These are phyloP conservation scores for Drosophila peninsularis DNA, from an alignment of 2,888 invertebrate species.

Conservation along the genomic window DNA sequence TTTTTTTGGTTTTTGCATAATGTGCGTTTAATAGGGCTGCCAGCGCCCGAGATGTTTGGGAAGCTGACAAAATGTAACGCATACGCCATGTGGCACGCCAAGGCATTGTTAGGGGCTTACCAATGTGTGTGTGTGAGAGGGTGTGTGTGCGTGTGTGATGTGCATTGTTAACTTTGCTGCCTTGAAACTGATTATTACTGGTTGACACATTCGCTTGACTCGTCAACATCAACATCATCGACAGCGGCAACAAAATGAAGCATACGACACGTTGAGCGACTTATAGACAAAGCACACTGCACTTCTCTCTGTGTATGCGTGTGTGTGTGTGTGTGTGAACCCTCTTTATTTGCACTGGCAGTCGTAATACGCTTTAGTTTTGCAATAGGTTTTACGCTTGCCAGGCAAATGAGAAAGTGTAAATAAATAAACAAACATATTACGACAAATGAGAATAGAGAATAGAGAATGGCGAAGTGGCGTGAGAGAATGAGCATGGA, in stretches of 20 bases:
- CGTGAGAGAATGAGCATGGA: conserved; percentile 7
- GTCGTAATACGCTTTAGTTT: conserved; percentile 63
- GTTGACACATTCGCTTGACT: conserved; percentile 69
- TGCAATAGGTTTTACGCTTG: conserved; percentile 40
- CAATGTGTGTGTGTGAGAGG: conserved; percentile 5
- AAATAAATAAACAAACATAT: conserved; percentile 66
- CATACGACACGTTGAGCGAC: conserved; percentile 66
- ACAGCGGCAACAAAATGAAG: conserved; percentile 58
- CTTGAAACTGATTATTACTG: conserved; percentile 76
- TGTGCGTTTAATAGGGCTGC: conserved; percentile 65
- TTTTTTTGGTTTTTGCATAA: conserved; percentile 51
- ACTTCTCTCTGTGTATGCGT: conserved; percentile 12
- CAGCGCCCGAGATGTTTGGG: conserved; percentile 37
- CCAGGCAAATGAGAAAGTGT: conserved; percentile 56
- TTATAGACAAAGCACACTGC: conserved; percentile 37
- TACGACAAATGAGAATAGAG: conserved; percentile 30
- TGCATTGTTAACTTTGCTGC: conserved; percentile 63
- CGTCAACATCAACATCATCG: conserved; percentile 35
- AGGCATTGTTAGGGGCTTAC: conserved; percentile 46
- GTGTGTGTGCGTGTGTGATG: conserved; percentile 18
- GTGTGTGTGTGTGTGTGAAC: conserved; percentile 17
- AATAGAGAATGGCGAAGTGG: background rate
- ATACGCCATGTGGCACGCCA: conserved; percentile 59
- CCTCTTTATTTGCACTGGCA: conserved; percentile 35
- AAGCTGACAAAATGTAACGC: conserved; percentile 62